These are phyloP conservation scores for Selenia dentaria DNA, from an alignment of 2,888 invertebrate species.

Conservation along the genomic window DNA sequence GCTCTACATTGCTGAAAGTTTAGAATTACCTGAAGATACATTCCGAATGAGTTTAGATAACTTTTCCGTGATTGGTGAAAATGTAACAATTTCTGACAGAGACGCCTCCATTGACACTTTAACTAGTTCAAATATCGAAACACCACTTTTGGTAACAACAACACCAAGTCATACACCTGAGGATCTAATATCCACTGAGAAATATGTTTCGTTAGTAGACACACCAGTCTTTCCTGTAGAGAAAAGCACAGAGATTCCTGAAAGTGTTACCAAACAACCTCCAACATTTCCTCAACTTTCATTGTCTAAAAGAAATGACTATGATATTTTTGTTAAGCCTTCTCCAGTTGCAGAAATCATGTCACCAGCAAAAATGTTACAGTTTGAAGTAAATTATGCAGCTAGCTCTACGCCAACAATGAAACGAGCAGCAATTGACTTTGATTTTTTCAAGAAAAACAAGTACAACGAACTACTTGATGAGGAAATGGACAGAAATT, in stretches of 20 bases:
- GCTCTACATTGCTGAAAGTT: conserved; percentile 58
- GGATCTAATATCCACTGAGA: conserved; percentile 34
- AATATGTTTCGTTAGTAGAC: conserved; percentile 50
- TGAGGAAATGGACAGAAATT: conserved; percentile 41
- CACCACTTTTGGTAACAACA: conserved; percentile 39
- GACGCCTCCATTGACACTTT: conserved; percentile 51
- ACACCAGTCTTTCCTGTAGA: conserved; percentile 49
- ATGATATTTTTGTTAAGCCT: conserved; percentile 67
- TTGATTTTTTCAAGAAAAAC: conserved; percentile 70
- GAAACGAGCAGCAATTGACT: conserved; percentile 73
- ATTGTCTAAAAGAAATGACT: conserved; percentile 56
- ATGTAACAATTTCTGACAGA: conserved; percentile 65
- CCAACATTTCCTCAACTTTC: conserved; percentile 60
- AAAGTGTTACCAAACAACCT: conserved; percentile 39
- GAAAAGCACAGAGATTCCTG: conserved; percentile 26
- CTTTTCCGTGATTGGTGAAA: conserved; percentile 68
- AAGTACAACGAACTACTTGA: conserved; percentile 64
- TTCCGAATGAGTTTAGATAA: conserved; percentile 72
- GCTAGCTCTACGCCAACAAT: conserved; percentile 72
- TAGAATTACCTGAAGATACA: conserved; percentile 69
- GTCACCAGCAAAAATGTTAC: conserved; percentile 77
- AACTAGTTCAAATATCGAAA: conserved; percentile 36
- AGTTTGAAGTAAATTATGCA: conserved; percentile 65
- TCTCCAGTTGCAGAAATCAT: conserved; percentile 68
- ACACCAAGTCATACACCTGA: conserved; percentile 43